Evolutionary conservation across 2,888 invertebrate species (phyloP), one percentile per base, ranked within the genome.

Genomic region (Lycia hirtaria): DNA sequence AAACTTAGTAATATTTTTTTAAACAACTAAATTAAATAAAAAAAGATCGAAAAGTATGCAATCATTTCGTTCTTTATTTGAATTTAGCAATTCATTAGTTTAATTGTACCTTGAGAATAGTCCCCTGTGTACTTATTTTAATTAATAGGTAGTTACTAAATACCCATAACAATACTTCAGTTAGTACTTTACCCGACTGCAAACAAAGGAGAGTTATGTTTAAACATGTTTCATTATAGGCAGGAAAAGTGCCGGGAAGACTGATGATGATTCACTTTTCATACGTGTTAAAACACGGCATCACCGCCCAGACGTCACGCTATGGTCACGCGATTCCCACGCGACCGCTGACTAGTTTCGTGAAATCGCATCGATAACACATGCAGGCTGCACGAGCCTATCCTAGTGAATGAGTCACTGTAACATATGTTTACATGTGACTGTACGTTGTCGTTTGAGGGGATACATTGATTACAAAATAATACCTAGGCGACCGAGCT

Each of bases 281-380:
- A 3, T 28, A 41, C 26, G 35, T 17, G n/a, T n/a, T n/a, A 37
- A 15, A 41, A 41, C 62, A 72, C 67, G 68, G 67, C 64, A 68
- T 69, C 64, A 68, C 56, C 28, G 50, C n/a, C n/a, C 12, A 32
- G 40, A 68, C 75, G 76, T 75, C 85, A 85, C 76, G 80, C 64
- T 49, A 51, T 58, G 60, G 68, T 72, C 85, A 86, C 80, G 85
- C 72, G 72, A 64, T 63, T 52, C 64, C 63, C 85, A 86, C 80
- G 84, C 80, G 71, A 65, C 53, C 60, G 51, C 63, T 54, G 62
- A 62, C 67, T 58, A 0, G 60, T 64, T 62, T 53, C 52, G 56
- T 63, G 49, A 53, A 55, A 56, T 66, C 67, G 67, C 69, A 71
- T 70, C 61, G 47, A 49, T 50, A 56, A 65, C 65, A 67, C 69